phyloP scores from a whole-genome alignment of 2,888 invertebrate species.

The Adelphocoris suturalis region DNA sequence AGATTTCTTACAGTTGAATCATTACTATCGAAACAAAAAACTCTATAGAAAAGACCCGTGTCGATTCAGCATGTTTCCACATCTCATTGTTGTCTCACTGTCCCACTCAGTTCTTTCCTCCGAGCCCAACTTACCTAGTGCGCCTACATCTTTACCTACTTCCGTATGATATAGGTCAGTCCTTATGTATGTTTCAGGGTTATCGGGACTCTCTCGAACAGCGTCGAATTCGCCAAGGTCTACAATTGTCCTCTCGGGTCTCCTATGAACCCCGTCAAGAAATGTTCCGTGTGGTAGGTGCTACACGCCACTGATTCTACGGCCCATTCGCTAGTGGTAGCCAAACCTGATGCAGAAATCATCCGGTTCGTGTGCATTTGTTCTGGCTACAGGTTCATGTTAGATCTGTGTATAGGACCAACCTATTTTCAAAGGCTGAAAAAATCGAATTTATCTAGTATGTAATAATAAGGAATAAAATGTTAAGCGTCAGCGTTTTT shows the following conservation, averaged over 20 bases:
- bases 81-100: conserved; percentile 27
- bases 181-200: conserved; percentile 79
- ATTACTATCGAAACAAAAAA: background rate
- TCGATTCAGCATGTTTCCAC: conserved; percentile 17
- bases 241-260: conserved; percentile 86
- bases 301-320: background rate
- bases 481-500: background rate
- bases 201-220: conserved; percentile 89
- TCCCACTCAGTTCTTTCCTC: background rate
- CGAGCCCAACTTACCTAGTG: background rate
- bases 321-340: background rate
- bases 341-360: background rate
- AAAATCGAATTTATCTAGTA: conserved; percentile 39
- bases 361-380: background rate
- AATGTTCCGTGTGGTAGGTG: conserved; percentile 87
- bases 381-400: background rate
- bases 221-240: conserved; percentile 86
- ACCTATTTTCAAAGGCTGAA: background rate
- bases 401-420: background rate
- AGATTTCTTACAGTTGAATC: background rate
- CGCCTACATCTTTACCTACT: background rate
- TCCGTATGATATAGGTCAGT: conserved; percentile 30
- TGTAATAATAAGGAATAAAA: background rate
- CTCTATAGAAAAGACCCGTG: background rate
- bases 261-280: conserved; percentile 88